Conservation (phyloP, 2,113 vertebrate species). For the Alaudala cheleensis region DNA sequence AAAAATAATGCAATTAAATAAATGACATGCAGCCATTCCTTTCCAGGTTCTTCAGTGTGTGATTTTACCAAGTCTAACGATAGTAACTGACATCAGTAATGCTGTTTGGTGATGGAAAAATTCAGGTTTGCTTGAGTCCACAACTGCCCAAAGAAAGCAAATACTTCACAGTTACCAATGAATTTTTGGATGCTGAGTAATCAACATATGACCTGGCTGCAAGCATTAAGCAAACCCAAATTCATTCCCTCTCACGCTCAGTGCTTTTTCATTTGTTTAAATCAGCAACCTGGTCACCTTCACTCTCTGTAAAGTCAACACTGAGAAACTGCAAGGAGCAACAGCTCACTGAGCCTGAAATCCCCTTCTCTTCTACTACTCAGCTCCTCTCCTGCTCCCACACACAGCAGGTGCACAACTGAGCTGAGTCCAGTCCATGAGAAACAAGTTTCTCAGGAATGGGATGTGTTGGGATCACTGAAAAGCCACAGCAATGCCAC, state of each 20-base stretch:
- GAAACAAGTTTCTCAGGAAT: background rate
- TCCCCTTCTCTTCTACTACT: background rate
- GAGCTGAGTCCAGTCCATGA: background rate
- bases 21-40: background rate
- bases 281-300: background rate
- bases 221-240: background rate
- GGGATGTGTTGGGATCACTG: fast-evolving
- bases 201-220: background rate
- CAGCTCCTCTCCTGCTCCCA: background rate
- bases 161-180: background rate
- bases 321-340: background rate
- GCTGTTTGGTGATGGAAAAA: background rate
- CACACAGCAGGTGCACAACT: background rate
- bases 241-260: background rate
- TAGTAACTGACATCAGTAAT: background rate
- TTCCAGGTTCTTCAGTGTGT: background rate
- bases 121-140: background rate
- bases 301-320: background rate
- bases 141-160: background rate
- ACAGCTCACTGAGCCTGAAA: background rate
- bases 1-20: background rate
- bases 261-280: background rate
- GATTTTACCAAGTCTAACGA: background rate
- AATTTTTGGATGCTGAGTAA: background rate
- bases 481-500: background rate